phyloP scores from a whole-genome alignment of 2,888 invertebrate species.

The Cheilosia pagana region DNA sequence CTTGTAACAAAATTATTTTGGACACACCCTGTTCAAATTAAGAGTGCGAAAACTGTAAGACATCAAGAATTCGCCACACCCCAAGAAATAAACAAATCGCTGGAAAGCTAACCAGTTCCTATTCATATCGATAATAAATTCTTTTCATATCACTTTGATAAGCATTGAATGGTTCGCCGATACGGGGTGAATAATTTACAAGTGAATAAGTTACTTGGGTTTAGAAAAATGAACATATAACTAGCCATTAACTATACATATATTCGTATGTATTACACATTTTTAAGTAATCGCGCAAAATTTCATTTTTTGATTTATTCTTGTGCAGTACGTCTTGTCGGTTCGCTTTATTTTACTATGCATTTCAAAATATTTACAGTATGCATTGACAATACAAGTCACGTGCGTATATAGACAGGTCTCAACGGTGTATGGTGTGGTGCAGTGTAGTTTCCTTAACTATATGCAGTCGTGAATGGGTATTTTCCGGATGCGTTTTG shows the following conservation, averaged over 20 bases:
- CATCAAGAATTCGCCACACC: conserved; percentile 30
- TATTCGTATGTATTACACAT: not conserved
- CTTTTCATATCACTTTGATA: conserved; percentile 32
- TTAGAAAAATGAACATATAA: not conserved
- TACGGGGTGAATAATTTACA: conserved; percentile 2
- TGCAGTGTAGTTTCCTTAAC: not conserved
- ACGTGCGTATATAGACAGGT: conserved; percentile 30
- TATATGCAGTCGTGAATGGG: conserved; percentile 3
- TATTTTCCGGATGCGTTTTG: conserved; percentile 35
- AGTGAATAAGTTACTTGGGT: not conserved
- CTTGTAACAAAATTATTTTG: not conserved
- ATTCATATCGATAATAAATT: conserved; percentile 12
- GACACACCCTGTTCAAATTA: not conserved
- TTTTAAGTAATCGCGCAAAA: not conserved
- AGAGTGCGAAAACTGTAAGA: not conserved
- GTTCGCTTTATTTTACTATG: not conserved
- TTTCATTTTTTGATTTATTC: not conserved
- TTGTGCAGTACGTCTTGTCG: not conserved
- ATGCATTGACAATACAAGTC: conserved; percentile 21
- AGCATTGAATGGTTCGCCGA: not conserved
- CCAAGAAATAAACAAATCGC: conserved; percentile 12
- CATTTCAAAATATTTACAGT: conserved; percentile 4
- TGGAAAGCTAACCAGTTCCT: not conserved
- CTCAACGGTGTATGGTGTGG: conserved; percentile 5
- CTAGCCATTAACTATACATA: not conserved